These are phyloP conservation scores for Polydrusus cervinus DNA, from an alignment of 2,888 invertebrate species.

Conservation along the genomic window DNA sequence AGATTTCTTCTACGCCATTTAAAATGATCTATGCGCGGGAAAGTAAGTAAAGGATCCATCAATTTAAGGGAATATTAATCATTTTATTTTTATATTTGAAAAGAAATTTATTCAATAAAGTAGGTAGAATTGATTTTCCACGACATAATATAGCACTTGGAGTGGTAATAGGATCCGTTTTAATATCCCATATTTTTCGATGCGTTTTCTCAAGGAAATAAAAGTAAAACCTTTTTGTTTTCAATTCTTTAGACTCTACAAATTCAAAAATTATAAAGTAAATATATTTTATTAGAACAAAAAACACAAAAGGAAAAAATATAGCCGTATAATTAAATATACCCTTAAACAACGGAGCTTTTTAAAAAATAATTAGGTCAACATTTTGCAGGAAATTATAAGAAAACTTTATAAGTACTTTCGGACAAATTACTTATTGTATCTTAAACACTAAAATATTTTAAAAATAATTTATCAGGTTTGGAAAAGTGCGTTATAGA, in stretches of 20 bases:
- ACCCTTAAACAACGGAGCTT: too few relatives aligned
- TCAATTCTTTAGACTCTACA: not conserved
- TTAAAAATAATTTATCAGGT: too few relatives aligned
- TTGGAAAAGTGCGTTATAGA: too few relatives aligned
- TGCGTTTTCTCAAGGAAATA: not conserved
- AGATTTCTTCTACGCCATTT: constrained; percentile 38
- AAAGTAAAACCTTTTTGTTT: not conserved
- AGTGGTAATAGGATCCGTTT: not conserved
- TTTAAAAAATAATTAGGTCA: too few relatives aligned
- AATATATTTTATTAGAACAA: too few relatives aligned
- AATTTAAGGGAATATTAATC: constrained; percentile 39
- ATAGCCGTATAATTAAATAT: too few relatives aligned
- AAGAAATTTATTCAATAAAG: constrained; percentile 23
- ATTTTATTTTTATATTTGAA: constrained; percentile 33
- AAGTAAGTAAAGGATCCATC: constrained; percentile 38
- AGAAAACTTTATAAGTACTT: too few relatives aligned
- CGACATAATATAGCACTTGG: not conserved
- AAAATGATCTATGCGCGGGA: constrained; percentile 37
- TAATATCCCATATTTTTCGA: not conserved
- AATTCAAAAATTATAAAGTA: too few relatives aligned
- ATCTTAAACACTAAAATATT: too few relatives aligned
- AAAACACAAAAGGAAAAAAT: too few relatives aligned
- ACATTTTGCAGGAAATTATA: too few relatives aligned
- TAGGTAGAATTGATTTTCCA: constrained; percentile 13
- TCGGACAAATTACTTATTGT: too few relatives aligned